Evolutionary conservation across 2,113 vertebrate genomes (phyloP).

Genomic region (Pedetes capensis): DNA sequence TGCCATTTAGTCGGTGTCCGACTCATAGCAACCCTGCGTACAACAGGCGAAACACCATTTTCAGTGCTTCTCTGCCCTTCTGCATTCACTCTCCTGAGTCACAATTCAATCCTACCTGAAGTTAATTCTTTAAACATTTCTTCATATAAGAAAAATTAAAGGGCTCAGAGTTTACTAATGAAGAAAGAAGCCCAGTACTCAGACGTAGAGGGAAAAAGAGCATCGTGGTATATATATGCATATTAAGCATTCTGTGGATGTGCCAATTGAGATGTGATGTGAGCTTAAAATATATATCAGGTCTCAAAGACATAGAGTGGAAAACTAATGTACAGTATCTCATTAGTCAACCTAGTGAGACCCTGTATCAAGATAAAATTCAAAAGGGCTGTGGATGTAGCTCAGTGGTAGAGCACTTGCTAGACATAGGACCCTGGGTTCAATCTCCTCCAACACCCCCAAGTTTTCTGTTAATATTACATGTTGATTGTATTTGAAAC

Average conservation of each 20-base stretch:
- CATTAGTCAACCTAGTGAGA: too few species aligned
- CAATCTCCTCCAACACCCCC: too few species aligned
- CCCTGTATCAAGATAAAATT: too few species aligned
- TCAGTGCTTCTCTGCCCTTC: too few species aligned
- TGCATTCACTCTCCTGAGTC: not conserved
- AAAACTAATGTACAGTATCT: not conserved
- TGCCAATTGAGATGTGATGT: too few species aligned
- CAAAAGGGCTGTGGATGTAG: too few species aligned
- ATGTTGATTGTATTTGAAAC: not conserved
- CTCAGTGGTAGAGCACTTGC: too few species aligned
- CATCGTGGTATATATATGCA: rapidly evolving
- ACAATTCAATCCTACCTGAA: not conserved
- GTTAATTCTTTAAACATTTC: not conserved
- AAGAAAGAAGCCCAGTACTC: not conserved
- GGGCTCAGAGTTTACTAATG: not conserved
- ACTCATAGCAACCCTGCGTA: too few species aligned
- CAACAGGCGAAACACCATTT: too few species aligned
- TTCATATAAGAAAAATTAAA: not conserved
- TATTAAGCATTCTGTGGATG: not conserved
- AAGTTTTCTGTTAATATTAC: not conserved
- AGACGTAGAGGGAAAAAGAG: too few species aligned
- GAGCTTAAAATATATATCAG: not conserved
- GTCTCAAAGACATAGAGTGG: not conserved
- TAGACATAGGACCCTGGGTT: too few species aligned
- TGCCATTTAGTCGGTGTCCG: too few species aligned